Conservation (phyloP, 92 coral and sea anemone genomes). For the Palythoa grandis region DNA sequence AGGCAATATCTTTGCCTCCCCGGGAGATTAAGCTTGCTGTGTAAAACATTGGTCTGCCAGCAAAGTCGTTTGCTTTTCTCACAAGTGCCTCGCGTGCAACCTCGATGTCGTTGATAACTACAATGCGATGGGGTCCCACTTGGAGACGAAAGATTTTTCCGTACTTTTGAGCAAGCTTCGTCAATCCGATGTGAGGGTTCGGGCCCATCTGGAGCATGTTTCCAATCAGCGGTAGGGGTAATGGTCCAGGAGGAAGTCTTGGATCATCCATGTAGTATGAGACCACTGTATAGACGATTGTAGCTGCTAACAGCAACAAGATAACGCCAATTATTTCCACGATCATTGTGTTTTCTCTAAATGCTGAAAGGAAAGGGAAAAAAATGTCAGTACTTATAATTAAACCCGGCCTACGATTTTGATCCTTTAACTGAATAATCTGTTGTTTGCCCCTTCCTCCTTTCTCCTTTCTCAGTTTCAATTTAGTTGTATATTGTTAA, state of each 20-base stretch:
- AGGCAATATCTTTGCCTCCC: constrained; percentile 91
- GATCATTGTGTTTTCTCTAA: constrained; percentile 53
- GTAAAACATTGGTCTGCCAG: constrained; percentile 92
- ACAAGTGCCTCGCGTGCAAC: constrained; percentile 98
- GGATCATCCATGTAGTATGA: constrained; percentile 64
- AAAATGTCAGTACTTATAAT: too few species aligned
- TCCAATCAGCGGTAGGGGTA: constrained; percentile 95
- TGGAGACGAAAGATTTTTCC: constrained; percentile 89
- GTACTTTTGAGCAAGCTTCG: constrained; percentile 74
- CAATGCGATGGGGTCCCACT: constrained; percentile 93
- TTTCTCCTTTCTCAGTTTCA: too few species aligned
- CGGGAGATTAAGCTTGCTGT: constrained; percentile 87
- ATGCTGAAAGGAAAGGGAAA: not conserved
- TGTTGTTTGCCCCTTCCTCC: too few species aligned
- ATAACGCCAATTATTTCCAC: constrained; percentile 62
- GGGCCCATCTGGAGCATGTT: constrained; percentile 94
- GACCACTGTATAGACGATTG: constrained; percentile 55
- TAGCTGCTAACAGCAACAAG: constrained; percentile 52
- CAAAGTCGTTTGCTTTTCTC: constrained; percentile 84
- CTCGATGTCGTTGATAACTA: constrained; percentile 87
- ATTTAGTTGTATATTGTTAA: too few species aligned
- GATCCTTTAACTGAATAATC: too few species aligned
- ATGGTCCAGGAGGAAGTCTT: constrained; percentile 94
- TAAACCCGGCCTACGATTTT: too few species aligned
- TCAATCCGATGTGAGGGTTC: constrained; percentile 83